Base-by-base conservation (phyloP, 2,888 invertebrate genomes). In the Ramazzottius varieornatus region DNA sequence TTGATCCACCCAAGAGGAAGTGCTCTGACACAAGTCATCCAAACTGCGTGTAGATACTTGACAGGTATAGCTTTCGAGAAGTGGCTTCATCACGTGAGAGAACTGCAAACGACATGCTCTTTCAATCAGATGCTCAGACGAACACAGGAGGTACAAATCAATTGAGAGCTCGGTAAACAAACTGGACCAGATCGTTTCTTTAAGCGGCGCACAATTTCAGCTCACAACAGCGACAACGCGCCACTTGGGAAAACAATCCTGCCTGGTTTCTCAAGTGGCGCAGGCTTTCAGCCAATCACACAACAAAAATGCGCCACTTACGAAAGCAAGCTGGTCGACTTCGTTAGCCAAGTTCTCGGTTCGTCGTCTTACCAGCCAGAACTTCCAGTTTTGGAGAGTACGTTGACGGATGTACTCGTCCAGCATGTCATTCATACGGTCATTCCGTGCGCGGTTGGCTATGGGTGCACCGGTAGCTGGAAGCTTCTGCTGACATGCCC, bases 391-490 rank as follows among this genome's bases (percentile, higher is more conserved):
- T 73, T 85, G 85, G 75, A 85, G 81, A 29, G 92, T 92, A 67
- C 90, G 81, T 71, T 81, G 82, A 70, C 85, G 82, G 63, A 94
- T 88, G 79, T 92, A 92, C 34, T 88, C 84, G 70, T 89, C 86
- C 77, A 90, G 93, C 83, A 92, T 85, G 78, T 91, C 90, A 71
- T 86, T 86, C 82, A 93, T 86, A 73, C 88, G 86, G 72, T 86
- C 88, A 46, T 86, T 86, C 71, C 88, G 83, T 16, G 54, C 54
- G 73, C 89, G 88, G 70, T 90, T 82, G 29, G 89, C 87, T 68
- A 93, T 86, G 1, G 92, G 92, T 67, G 89, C 92, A 67, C 93
- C 93, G 68, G 91, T 92, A 66, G 92, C 93, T 64, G 94, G 93
- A 73, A 94, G 80, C 81, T 91, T 82, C 68, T 89, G 85, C 78